Evolutionary conservation across 1,140 invertebrate genomes (phyloP), one percentile per base, ranked within the genome.

Genomic region (Drosophila nasuta): DNA sequence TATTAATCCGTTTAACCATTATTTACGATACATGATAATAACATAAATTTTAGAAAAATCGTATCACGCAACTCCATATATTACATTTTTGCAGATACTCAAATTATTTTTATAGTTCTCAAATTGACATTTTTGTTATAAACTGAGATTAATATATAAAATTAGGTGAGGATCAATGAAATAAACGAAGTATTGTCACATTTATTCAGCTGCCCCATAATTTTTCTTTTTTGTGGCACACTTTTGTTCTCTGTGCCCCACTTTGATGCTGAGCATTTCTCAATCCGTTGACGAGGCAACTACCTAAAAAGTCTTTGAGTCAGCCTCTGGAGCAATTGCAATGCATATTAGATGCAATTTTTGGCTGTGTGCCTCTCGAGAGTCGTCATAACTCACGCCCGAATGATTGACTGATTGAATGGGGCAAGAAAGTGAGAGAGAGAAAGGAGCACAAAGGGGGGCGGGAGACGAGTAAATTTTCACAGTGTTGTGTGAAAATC

Each of bases 321-420:
- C 25, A 41, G 68, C 11, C 35, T 52, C 74, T 60, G 46, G 38
- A 71, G 57, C 59, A 75, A 76, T 82, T 59, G 52, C 56, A 68
- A 52, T 81, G 62, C 75, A 82, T 79, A 60, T 76, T 25, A 67
- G 28, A 68, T 64, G 58, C 62, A 70, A 83, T 77, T 70, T 68
- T 35, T 59, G 8, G 5, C 25, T 30, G 30, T 25, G 28, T 28
- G 46, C 28, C 17, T 4, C 13, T 2, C 15, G n/a, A 25, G 41
- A 62, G 79, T 60, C 54, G 65, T 63, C 65, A 79, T 85, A 86
- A 75, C 48, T 75, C 13, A 72, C 30, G 51, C 35, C 20, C 33
- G 10, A 30, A 33, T 52, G 41, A 46, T 13, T 46, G 7, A 5
- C 1, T 30, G 51, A 30, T 13, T 54, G 10, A 5, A 5, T 30